phyloP scores from a whole-genome alignment of 2,113 vertebrate genomes.

The Apodemus speciosus region DNA sequence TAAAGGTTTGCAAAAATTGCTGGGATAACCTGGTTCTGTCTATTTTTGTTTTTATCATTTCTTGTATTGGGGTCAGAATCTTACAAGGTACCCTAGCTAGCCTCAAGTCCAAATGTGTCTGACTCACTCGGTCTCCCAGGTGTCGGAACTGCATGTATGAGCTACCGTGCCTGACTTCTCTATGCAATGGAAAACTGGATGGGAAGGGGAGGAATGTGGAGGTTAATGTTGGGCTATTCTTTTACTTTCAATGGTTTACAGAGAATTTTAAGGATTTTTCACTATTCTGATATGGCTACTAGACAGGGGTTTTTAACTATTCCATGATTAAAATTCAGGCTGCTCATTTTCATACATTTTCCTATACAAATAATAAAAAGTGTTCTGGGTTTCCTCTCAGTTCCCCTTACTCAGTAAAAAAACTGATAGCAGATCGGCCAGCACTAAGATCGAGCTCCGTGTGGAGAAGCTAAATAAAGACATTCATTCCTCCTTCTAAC shows the following conservation, averaged over 20 bases:
- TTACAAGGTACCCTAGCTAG: not conserved
- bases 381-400: constrained; percentile 6
- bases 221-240: not conserved
- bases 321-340: constrained; percentile 38
- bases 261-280: constrained; percentile 42
- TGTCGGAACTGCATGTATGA: not conserved
- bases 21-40: constrained; percentile 33
- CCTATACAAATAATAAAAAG: constrained; percentile 3
- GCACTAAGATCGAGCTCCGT: not conserved
- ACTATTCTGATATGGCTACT: not conserved
- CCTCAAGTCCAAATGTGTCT: not conserved
- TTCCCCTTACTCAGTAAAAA: constrained; percentile 13
- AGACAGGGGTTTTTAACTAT: not conserved
- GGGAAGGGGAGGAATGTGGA: not conserved
- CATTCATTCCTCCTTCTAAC: constrained; percentile 12
- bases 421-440: not conserved
- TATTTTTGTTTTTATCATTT: not conserved
- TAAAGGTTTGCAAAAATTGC: constrained; percentile 53
- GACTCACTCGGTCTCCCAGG: not conserved
- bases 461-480: constrained; percentile 5
- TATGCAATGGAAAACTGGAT: constrained; percentile 26
- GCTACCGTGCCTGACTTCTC: not conserved
- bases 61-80: not conserved
- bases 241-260: constrained; percentile 3
- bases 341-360: constrained; percentile 52